Percentiles rank a stretch among this genome's conserved stretches.
phyloP scores from a whole-genome alignment of 1,140 invertebrate species.

The Brachystomella parvula region DNA sequence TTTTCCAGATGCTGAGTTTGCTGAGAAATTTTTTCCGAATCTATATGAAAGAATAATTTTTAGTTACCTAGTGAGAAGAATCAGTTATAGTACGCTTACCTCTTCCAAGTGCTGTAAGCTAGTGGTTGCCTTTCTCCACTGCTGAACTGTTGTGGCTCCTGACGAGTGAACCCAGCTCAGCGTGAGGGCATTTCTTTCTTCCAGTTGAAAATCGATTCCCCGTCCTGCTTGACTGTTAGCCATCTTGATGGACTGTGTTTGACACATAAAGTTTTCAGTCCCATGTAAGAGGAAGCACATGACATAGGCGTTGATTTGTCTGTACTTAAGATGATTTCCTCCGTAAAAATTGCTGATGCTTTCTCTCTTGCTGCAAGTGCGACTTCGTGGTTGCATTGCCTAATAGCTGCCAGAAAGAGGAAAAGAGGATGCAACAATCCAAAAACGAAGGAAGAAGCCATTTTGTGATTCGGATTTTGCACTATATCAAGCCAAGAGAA shows the following conservation, averaged over 20 bases:
- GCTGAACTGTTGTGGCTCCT: neutral
- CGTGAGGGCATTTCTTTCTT: neutral
- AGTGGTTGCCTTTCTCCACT: neutral
- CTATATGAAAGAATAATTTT: neutral
- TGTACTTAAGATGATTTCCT: constrained; percentile 12
- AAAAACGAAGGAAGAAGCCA: constrained; percentile 2
- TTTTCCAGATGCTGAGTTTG: neutral
- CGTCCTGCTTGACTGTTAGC: neutral
- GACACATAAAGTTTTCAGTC: neutral
- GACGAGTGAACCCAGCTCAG: neutral
- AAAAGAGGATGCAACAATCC: constrained; percentile 4
- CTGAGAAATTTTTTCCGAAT: neutral
- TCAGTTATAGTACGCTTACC: neutral
- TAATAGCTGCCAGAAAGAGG: neutral
- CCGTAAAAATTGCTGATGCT: constrained; percentile 1
- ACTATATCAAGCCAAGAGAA: neutral
- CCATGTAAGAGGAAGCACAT: neutral
- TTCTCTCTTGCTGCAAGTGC: neutral
- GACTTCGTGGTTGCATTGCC: constrained; percentile 10
- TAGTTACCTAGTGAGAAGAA: neutral
- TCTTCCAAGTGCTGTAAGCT: neutral
- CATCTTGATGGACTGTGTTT: neutral
- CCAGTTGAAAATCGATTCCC: neutral
- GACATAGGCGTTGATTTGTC: neutral
- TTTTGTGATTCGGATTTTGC: neutral